Evolutionary conservation across 2,888 invertebrate genomes (phyloP).

Genomic region (Epistrophe grossulariae): DNA sequence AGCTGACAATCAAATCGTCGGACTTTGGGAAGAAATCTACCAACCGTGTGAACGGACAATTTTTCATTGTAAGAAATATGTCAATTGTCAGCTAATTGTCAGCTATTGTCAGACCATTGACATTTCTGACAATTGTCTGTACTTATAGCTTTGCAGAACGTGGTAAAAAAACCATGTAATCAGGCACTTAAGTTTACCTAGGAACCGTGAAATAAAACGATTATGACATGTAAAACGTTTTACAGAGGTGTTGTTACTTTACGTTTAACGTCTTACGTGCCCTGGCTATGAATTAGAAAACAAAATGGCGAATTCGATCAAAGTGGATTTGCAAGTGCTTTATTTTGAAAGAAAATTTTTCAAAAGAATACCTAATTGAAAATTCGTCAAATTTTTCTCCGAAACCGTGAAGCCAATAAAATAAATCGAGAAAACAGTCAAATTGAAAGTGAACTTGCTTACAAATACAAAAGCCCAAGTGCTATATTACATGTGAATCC

Average conservation of each 20-base stretch:
- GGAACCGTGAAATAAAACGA: not conserved
- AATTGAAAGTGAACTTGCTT: not conserved
- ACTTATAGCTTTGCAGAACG: no score
- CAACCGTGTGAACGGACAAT: no score
- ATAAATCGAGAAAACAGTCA: not conserved
- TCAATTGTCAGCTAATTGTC: no score
- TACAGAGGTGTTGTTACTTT: not conserved
- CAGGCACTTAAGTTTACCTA: no score
- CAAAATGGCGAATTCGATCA: slow-evolving; percentile 67
- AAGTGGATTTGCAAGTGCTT: slow-evolving; percentile 60
- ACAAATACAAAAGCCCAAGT: not conserved
- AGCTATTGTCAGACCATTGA: no score
- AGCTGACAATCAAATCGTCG: no score
- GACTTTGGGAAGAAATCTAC: no score
- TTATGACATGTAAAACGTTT: not conserved
- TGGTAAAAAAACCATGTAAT: no score
- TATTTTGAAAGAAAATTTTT: slow-evolving; percentile 61
- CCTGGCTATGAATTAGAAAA: slow-evolving; percentile 37
- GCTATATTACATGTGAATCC: not conserved
- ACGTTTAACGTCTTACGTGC: not conserved
- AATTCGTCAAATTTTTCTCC: not conserved
- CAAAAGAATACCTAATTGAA: slow-evolving; percentile 7
- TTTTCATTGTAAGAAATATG: no score
- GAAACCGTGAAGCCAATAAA: not conserved
- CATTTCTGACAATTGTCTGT: no score